Evolutionary conservation across 1,140 invertebrate genomes (phyloP), one percentile per base, ranked within the genome.

Genomic region (Tetramorium alpestre): DNA sequence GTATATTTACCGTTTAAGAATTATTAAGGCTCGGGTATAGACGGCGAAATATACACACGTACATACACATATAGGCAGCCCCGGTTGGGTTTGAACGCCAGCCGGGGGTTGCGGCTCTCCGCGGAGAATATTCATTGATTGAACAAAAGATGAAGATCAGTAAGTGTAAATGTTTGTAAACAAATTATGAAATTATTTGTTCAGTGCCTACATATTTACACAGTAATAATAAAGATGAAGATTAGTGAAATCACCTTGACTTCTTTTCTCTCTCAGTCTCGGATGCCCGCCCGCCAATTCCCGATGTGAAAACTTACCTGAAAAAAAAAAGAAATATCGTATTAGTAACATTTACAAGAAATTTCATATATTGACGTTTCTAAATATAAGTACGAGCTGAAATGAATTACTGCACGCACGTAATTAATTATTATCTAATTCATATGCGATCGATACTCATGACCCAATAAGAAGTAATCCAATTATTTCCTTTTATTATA

Each of bases 161-260:
- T 95, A 94, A 93, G 89, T 95, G 94, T 95, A 95, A 94, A 95
- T 95, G 94, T 94, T 95, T 95, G 93, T 94, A 95, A 95, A 95
- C 94, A 95, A 95, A 94, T 95, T 95, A 95, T 94, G 93, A 95
- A 95, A 95, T 95, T 95, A 95, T 95, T 95, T 95, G 94, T 95
- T 95, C 94, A 95, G 94, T 95, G 94, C 94, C 94, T 95, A 95
- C 94, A 95, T 95, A 95, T 95, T 95, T 95, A 95, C 94, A 95
- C 94, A 95, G 93, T 94, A 95, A 95, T 93, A 95, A 94, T 95
- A 95, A 95, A 94, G 93, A 94, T 94, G 94, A 95, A 94, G 91
- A 94, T 94, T 95, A 95, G 94, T 90, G 92, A 93, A 94, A 86
- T 91, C 91, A 88, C 33, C 44, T 4, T 38, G 80, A 49, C 5